Evolutionary conservation across 2,888 invertebrate genomes (phyloP), one percentile per base, ranked within the genome.

Genomic region (Peribatodes rhomboidaria): DNA sequence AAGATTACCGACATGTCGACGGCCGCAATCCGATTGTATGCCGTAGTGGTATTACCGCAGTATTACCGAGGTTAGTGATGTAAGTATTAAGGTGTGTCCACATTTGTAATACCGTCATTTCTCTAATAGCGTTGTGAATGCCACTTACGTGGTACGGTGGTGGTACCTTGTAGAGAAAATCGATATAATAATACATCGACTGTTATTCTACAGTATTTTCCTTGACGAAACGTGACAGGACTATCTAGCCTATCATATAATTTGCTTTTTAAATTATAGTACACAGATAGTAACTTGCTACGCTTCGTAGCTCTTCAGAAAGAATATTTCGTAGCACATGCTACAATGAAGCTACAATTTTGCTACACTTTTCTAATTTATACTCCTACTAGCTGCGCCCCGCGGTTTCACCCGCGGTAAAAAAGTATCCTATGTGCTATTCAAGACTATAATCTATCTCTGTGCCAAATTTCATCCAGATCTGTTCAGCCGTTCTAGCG

Each of bases 11-110:
- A 37, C 52, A 52, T 37, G 35, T 52, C 14, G 37, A 20, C 37
- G 6, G 39, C 53, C 53, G 14, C 53, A 53, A 53, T 20, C 53
- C 53, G 22, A 53, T 37, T 53, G 53, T 22, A 9, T 20, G 13
- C 47, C 46, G n/a, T 53, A 53, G 27, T 53, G 39, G 53, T 27
- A 41, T 20, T 53, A 53, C 53, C 53, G 14, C 53, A 53, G 53
- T 14, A 53, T 53, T 53, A 39, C 14, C 8, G 18, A 7, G 18
- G 39, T 20, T 11, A 16, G 47, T 55, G 3, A 37, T 20, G 46
- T 47, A 47, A 27, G 53, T 44, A 27, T 27, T 53, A 44, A 44
- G 27, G 33, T 27, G 11, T 35, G 35, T 3, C 35, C 35, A 35
- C 11, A 35, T 35, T 35, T 11, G 27, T 27, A 27, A 4, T 27